Base-by-base conservation (phyloP, 1,140 invertebrate species). In the Nomia melanderi region DNA sequence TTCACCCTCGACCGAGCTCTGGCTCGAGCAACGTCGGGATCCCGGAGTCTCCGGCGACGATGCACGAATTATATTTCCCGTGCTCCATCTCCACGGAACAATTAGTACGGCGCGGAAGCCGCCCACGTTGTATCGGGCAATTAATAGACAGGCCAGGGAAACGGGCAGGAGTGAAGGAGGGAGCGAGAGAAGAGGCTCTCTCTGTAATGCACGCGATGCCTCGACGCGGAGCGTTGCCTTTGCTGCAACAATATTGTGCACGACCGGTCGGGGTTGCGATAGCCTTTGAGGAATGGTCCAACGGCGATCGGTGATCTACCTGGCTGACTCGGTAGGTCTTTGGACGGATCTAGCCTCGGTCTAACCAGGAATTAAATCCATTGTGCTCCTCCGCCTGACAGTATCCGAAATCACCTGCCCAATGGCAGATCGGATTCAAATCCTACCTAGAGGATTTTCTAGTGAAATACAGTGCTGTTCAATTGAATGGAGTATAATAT, bases 61-160 rank as follows among this genome's bases (percentile, higher is more conserved):
- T 60, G 78, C 78, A 82, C 78, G 81, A 88, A 88, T 87, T 87
- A 86, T n/a, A n/a, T n/a, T 87, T 86, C 64, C 72, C 62, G 72
- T 72, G 66, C 82, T 84, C 3, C 8, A 85, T 87, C 85, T 82
- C 70, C 54, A 47, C 73, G 73, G 77, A 75, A 80, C 84, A 88
- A 89, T 89, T 89, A 89, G 87, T 86, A 82, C 84, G 63, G 73
- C 63, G 77, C 81, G 82, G 83, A 79, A 87, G 83, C 86, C 88
- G 84, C 87, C 87, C 88, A 88, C 87, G 88, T 86, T 79, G 86
- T 81, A 84, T 86, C 78, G 86, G 66, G 86, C 88, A 88, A 89
- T 89, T 89, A 88, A 89, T 89, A 88, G 87, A 88, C 81, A 84
- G 80, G 70, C 75, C 69, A 73, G 64, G 57, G 73, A 53, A 31